phyloP scores from a whole-genome alignment of 2,888 invertebrate species.

The Unio delphinus region DNA sequence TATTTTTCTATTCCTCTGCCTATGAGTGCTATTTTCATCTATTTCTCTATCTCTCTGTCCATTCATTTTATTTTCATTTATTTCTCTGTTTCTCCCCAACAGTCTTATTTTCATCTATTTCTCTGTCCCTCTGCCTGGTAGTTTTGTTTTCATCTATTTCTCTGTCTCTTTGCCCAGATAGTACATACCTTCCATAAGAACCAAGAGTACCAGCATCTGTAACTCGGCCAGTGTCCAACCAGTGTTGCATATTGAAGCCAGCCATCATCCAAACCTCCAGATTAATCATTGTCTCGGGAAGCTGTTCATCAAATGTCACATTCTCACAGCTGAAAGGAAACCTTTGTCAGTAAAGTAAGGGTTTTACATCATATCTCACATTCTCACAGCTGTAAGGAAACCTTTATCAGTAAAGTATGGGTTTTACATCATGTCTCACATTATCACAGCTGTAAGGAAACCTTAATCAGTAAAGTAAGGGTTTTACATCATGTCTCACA shows the following conservation, averaged over 20 bases:
- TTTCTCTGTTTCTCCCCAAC: no score
- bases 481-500: not conserved
- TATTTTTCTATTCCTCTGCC: no score
- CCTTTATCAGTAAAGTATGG: not conserved
- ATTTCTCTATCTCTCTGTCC: no score
- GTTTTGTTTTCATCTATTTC: no score
- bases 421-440: not conserved
- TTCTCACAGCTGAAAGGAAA: conserved; percentile 24
- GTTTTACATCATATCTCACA: not conserved
- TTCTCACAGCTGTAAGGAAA: conserved; percentile 22
- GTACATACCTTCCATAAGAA: conserved; percentile 69
- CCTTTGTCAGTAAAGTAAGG: not conserved
- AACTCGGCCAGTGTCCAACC: conserved; percentile 62
- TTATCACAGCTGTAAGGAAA: conserved; percentile 22
- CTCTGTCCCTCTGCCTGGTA: no score
- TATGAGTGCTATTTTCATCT: no score
- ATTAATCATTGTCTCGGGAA: conserved; percentile 75
- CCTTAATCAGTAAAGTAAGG: not conserved
- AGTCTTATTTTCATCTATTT: no score
- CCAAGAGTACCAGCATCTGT: conserved; percentile 71
- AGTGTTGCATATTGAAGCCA: conserved; percentile 75
- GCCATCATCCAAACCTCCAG: conserved; percentile 82
- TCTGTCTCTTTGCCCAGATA: no score
- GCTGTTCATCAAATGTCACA: conserved; percentile 6
- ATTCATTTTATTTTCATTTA: no score